Base-by-base conservation (phyloP, 2,797 vertebrate genomes). In the Malurus leucopterus region DNA sequence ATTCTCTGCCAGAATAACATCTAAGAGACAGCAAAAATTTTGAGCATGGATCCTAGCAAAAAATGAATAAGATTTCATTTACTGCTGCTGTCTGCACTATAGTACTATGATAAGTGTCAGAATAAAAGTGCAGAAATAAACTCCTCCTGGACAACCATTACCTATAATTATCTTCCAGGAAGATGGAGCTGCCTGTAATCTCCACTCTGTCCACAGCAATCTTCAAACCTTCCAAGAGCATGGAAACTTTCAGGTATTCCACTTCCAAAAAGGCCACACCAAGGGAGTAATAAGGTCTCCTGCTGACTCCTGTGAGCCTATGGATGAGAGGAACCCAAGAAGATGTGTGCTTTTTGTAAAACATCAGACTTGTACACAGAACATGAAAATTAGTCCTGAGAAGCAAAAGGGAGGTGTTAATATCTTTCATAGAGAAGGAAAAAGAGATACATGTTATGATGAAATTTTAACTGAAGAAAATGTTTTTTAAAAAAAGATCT, bases 1-100 rank as follows among this genome's bases (percentile, higher is more conserved):
- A 81, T 72, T 68, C 40, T 91, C 29, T 84, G 59, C 26, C 46
- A 92, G 70, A 88, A 69, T 29, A 81, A 27, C 9, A 58, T 58
- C 20, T 87, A 72, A 83, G 27, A 83, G 44, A 84, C 23, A 46
- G 24, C 3, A 59, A 89, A 90, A 71, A 46, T 13, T 83, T 85
- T 84, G 34, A 77, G 38, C 55, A 59, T 3, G 2, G 10, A 53
- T 85, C 29, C 16, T 64, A 87, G 87, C 36, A 90, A 77, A 82
- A 90, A 75, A 61, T 13, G 64, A 71, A 50, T 69, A 55, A 29
- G 36, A 51, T 78, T 87, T 49, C 23, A 65, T 49, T 51, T 69
- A 53, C 19, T 90, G 47, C 29, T 38, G 54, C 40, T 92, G 21
- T 69, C 75, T 80, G 29, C 22, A 74, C 47, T 36, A 36, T 36